Conservation (phyloP, 2,797 vertebrate species). For the Tarsius wallacei region DNA sequence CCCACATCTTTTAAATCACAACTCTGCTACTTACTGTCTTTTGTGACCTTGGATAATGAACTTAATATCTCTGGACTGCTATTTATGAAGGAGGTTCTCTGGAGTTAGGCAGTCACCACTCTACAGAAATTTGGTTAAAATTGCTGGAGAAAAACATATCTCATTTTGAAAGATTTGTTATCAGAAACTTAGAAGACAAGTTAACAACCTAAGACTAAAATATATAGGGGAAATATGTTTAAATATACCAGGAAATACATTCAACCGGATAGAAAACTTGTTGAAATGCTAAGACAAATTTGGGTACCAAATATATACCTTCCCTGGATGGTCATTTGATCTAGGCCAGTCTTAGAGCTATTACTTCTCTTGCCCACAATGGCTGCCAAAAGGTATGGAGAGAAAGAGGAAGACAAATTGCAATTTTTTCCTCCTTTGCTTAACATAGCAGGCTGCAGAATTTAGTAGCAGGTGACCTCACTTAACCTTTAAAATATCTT, state of each 20-base stretch:
- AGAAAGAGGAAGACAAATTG: background rate
- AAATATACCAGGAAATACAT: background rate
- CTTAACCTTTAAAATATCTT: constrained; percentile 23
- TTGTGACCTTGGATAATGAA: background rate
- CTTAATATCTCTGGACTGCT: background rate
- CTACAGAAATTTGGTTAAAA: background rate
- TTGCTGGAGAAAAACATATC: background rate
- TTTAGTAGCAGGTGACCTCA: background rate
- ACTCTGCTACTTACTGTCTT: background rate
- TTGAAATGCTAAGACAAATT: background rate
- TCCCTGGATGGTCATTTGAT: background rate
- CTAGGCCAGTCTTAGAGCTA: background rate
- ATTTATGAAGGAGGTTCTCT: background rate
- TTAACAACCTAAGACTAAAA: background rate
- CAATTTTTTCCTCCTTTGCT: background rate
- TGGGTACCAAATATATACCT: background rate
- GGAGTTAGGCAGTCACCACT: background rate
- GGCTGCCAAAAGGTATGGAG: background rate
- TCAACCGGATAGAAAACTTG: background rate
- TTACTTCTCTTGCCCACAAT: background rate
- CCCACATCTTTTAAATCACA: background rate
- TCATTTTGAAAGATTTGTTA: constrained; percentile 41
- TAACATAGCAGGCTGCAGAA: background rate
- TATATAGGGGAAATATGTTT: background rate
- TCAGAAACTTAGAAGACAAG: background rate